Evolutionary conservation across 2,888 invertebrate genomes (phyloP).

Genomic region (Eupithecia subumbrata): DNA sequence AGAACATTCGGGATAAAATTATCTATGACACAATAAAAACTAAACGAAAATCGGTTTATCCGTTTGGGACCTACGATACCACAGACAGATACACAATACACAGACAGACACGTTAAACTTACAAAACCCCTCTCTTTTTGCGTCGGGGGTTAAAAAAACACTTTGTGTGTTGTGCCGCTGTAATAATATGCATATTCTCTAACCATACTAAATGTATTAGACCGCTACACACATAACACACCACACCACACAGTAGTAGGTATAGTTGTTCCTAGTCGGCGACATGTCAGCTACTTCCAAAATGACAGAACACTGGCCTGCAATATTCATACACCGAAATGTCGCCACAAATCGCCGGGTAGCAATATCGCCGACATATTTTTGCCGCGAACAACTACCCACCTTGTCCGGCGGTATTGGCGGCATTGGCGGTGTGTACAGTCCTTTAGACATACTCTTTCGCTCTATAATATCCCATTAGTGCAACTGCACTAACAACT

Average conservation of each 20-base stretch:
- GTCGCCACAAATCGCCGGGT: not conserved
- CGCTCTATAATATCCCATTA: not conserved
- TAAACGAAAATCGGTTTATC: too few species aligned
- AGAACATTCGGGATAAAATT: too few species aligned
- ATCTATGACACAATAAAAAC: too few species aligned
- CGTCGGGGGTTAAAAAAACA: too few species aligned
- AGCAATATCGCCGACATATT: not conserved
- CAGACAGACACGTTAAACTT: too few species aligned
- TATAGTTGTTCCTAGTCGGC: not conserved
- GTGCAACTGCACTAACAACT: not conserved
- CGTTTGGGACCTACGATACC: too few species aligned
- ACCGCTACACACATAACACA: not conserved
- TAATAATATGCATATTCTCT: not conserved
- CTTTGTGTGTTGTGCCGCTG: not conserved
- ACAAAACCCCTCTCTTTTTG: too few species aligned
- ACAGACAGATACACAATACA: too few species aligned
- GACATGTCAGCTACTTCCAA: not conserved
- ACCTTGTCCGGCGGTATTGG: not conserved
- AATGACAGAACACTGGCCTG: not conserved
- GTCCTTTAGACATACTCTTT: not conserved
- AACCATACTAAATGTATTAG: too few species aligned
- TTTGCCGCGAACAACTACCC: not conserved
- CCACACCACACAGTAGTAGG: not conserved
- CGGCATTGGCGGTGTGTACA: not conserved
- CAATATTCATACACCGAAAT: slow-evolving; percentile 1